Conservation (phyloP, 2,888 invertebrate species). For the Eretmocerus hayati region DNA sequence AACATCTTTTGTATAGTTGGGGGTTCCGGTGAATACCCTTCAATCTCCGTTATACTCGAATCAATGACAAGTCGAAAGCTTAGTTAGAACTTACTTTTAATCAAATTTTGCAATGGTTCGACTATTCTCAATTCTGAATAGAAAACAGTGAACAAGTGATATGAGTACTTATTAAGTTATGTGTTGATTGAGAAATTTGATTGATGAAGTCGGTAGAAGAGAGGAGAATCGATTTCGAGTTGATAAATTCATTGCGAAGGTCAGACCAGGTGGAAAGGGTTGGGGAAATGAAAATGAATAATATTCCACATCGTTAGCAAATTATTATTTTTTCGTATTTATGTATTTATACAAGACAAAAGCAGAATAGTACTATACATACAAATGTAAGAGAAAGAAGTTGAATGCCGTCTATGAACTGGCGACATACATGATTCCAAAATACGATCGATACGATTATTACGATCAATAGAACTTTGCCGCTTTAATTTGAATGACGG, state of each 20-base stretch:
- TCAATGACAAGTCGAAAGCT: too few relatives aligned
- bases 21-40: too few relatives aligned
- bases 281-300: slow-evolving; percentile 21
- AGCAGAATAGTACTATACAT: slow-evolving; percentile 22
- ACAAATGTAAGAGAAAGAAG: slow-evolving; percentile 16
- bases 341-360: slow-evolving; percentile 37
- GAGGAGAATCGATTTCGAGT: background rate
- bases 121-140: too few relatives aligned
- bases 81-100: too few relatives aligned
- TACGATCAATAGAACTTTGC: slow-evolving; percentile 31
- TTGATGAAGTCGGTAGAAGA: background rate
- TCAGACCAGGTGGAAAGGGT: slow-evolving; percentile 6
- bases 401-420: background rate
- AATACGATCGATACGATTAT: slow-evolving; percentile 26
- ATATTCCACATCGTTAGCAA: slow-evolving; percentile 40
- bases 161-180: too few relatives aligned
- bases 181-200: background rate
- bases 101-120: too few relatives aligned
- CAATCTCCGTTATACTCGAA: too few relatives aligned
- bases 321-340: slow-evolving; percentile 46
- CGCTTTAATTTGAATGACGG: slow-evolving; percentile 38
- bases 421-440: slow-evolving; percentile 5
- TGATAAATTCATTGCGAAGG: background rate
- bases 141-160: too few relatives aligned
- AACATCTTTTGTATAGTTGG: too few relatives aligned